Evolutionary conservation across 2,888 invertebrate genomes (phyloP), one percentile per base, ranked within the genome.

Genomic region (Oxystoma pomonae): DNA sequence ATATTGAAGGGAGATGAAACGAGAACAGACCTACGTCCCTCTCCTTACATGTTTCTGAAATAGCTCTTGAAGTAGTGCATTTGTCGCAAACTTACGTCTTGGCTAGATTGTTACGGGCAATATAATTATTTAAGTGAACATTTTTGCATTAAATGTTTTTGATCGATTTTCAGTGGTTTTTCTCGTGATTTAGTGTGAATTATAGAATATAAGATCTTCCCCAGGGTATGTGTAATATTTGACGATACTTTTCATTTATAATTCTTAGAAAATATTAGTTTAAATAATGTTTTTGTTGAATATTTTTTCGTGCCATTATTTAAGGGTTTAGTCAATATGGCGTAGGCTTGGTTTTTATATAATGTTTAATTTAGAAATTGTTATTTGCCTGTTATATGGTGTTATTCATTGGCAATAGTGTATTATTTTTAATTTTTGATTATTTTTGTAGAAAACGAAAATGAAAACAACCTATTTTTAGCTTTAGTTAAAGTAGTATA

Each of bases 71-170:
- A 65, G 67, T 63, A 69, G 67, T 67, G 68, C 72, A 35, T 73
- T 73, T 73, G 73, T 70, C 71, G 69, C 70, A 72, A 73, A 76
- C 76, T 73, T 73, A 68, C 68, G 77, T 78, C 78, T 72, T 70
- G 70, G 76, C 72, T 78, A 69, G 71, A 68, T 72, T 70, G 76
- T 67, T 68, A 71, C 68, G 72, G 75, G 76, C 77, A 76, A 79
- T 79, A 80, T 80, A 80, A 80, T 80, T 80, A 80, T 80, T 80
- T 80, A 80, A 80, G 79, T 77, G 77, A 77, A 71, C 78, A 77
- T 78, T 80, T 80, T 80, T 79, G 78, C 80, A 80, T 80, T 80
- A 80, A 78, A 78, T 75, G 77, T 78, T 76, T 77, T 81, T 78
- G 81, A 81, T 80, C 79, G 63, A 65, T 80, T 77, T 74, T 72